Evolutionary conservation across 2,888 invertebrate genomes (phyloP).

Genomic region (Andrena hattorfiana): DNA sequence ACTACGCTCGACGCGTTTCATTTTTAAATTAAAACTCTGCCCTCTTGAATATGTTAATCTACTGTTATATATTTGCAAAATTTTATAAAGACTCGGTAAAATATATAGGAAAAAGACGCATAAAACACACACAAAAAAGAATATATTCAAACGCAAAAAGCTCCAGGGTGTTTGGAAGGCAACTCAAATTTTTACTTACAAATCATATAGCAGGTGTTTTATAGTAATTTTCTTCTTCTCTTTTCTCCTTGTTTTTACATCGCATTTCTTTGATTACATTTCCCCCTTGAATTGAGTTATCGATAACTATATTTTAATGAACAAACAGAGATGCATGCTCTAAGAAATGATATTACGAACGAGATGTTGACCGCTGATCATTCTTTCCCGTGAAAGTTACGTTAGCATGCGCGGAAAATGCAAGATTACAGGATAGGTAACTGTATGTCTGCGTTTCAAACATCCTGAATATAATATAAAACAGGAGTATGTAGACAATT

Average conservation of each 20-base stretch:
- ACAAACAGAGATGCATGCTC: slow-evolving; percentile 31
- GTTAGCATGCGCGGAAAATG: slow-evolving; percentile 21
- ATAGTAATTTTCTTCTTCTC: slow-evolving; percentile 38
- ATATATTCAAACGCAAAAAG: slow-evolving; percentile 54
- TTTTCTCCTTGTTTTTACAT: slow-evolving; percentile 28
- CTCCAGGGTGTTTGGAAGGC: slow-evolving; percentile 61
- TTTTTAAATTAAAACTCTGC: slow-evolving; percentile 31
- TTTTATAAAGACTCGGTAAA: slow-evolving; percentile 41
- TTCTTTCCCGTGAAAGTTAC: slow-evolving; percentile 15
- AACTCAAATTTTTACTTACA: slow-evolving; percentile 44
- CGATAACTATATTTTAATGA: slow-evolving; percentile 31
- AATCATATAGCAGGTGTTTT: slow-evolving; percentile 22
- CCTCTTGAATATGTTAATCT: slow-evolving; percentile 38
- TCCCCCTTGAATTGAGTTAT: slow-evolving; percentile 26
- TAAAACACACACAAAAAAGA: slow-evolving; percentile 47
- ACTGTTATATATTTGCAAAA: slow-evolving; percentile 36
- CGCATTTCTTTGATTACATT: slow-evolving; percentile 34
- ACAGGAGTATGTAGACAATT: slow-evolving; percentile 54
- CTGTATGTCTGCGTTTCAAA: slow-evolving; percentile 64
- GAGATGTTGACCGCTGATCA: slow-evolving; percentile 24
- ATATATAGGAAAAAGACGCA: slow-evolving; percentile 38
- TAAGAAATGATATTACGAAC: slow-evolving; percentile 13
- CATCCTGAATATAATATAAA: slow-evolving; percentile 64
- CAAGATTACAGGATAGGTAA: slow-evolving; percentile 38
- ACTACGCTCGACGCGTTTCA: slow-evolving; percentile 1